Evolutionary conservation across 2,113 vertebrate species (phyloP), one percentile per base, ranked within the genome.

Genomic region (Bagarius yarrelli): DNA sequence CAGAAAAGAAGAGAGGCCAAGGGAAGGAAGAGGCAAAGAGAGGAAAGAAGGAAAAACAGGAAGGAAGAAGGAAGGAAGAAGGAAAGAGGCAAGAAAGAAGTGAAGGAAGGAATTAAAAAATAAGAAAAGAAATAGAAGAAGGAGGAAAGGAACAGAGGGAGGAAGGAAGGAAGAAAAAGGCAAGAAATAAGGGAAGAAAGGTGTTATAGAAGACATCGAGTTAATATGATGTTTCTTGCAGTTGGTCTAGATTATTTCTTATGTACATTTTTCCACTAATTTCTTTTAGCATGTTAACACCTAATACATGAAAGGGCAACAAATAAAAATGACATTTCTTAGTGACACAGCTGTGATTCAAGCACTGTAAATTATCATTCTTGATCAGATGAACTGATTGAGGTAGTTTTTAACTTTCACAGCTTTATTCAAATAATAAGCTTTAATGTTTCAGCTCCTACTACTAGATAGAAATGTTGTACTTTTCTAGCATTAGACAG

Each of bases 401-500:
- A 73, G 30, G 34, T 56, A 44, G 6, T 64, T 73, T 53, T 53
- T 44, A 47, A n/a, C 69, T 60, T n/a, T 80, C 64, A 76, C 81
- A 80, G 71, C 27, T 34, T 56, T 47, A 81, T 56, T 57, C 40
- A 15, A 60, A 56, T 79, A 71, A 81, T 83, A 61, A 86, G 78
- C 77, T 73, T 82, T 81, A 55, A 69, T 77, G 18, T 2, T 50
- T 77, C 19, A 76, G 34, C 40, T 40, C n/a, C 3, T 71, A 44
- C 34, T 16, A n/a, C 36, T 30, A 44, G 25, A 19, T 27, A n/a
- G n/a, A 36, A 19, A 36, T 66, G 2, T 73, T 34, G 32, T 30
- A 34, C n/a, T n/a, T n/a, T n/a, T n/a, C n/a, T n/a, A n/a, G n/a
- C n/a, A n/a, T n/a, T n/a, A n/a, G n/a, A n/a, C n/a, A n/a, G n/a